phyloP scores from a whole-genome alignment of 2,888 invertebrate genomes.

The Hirtodrosophila alboralis region DNA sequence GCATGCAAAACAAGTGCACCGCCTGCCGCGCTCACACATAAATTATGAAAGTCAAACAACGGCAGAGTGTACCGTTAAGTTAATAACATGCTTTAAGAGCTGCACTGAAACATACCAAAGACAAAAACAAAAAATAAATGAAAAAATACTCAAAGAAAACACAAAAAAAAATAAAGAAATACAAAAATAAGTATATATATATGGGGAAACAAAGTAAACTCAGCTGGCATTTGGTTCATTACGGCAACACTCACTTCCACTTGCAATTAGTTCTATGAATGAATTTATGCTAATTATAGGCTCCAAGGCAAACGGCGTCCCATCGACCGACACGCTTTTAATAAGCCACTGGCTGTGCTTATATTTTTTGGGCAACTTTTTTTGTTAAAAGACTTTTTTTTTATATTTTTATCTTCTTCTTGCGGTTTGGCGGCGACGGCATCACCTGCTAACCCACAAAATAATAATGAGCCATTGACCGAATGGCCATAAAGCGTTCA shows the following conservation, averaged over 20 bases:
- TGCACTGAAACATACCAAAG: slow-evolving; percentile 55
- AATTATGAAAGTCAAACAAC: slow-evolving; percentile 70
- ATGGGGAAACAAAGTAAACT: slow-evolving; percentile 32
- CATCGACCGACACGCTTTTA: slow-evolving; percentile 73
- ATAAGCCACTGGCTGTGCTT: slow-evolving; percentile 50
- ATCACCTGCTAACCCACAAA: slow-evolving; percentile 81
- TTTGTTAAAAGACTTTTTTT: slow-evolving; percentile 51
- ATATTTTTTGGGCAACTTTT: slow-evolving; percentile 43
- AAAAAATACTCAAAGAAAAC: slow-evolving; percentile 17
- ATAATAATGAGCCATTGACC: slow-evolving; percentile 78
- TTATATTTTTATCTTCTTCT: too few relatives aligned
- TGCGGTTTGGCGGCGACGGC: slow-evolving; percentile 44
- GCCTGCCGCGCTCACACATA: slow-evolving; percentile 71
- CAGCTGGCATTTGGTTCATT: slow-evolving; percentile 59
- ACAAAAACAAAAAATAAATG: slow-evolving; percentile 30
- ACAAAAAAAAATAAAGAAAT: slow-evolving; percentile 8
- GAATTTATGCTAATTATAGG: slow-evolving; percentile 77
- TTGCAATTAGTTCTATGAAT: slow-evolving; percentile 75
- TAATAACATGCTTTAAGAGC: slow-evolving; percentile 64
- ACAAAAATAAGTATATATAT: slow-evolving; percentile 3
- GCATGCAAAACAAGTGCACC: slow-evolving; percentile 69
- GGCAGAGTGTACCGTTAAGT: slow-evolving; percentile 61
- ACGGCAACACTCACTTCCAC: slow-evolving; percentile 70
- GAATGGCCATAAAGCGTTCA: slow-evolving; percentile 42
- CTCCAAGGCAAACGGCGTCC: slow-evolving; percentile 40